A percentile compares a stretch with the other conserved stretches of the same genome.
phyloP scores from a whole-genome alignment of 2,113 vertebrate genomes.

The Platichthys flesus region DNA sequence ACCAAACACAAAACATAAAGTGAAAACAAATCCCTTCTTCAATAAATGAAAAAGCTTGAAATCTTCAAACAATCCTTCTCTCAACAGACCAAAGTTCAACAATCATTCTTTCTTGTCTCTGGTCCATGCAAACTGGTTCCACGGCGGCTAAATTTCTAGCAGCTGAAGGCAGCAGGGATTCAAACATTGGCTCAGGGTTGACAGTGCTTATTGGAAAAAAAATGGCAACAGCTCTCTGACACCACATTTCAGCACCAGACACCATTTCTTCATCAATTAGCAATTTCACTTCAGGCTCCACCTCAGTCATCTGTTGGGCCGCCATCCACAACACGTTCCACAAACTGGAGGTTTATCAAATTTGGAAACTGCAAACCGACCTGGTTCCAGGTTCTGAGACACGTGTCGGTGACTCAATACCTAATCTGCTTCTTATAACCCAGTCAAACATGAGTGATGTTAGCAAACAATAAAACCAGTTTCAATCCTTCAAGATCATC shows the following conservation, averaged over 20 bases:
- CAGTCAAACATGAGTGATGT: constrained; percentile 23
- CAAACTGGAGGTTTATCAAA: constrained; percentile 28
- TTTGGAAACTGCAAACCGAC: constrained; percentile 15
- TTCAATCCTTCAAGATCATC: constrained; percentile 9
- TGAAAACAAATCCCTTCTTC: neutral
- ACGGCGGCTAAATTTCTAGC: neutral
- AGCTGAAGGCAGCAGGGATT: constrained; percentile 8
- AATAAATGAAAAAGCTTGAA: neutral
- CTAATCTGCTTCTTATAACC: neutral
- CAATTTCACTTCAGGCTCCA: constrained; percentile 30
- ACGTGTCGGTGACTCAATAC: neutral
- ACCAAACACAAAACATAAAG: neutral
- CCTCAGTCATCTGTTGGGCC: constrained; percentile 30
- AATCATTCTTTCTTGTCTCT: constrained; percentile 8
- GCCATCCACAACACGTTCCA: constrained; percentile 20
- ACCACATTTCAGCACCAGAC: constrained; percentile 20
- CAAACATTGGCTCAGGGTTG: constrained; percentile 24
- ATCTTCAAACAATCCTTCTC: constrained; percentile 4
- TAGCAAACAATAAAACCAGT: constrained; percentile 17
- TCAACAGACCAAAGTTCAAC: constrained; percentile 13
- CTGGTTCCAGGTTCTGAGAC: constrained; percentile 9
- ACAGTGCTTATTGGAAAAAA: constrained; percentile 33
- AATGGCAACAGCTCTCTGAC: constrained; percentile 17
- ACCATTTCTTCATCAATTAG: constrained; percentile 43
- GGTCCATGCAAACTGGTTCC: constrained; percentile 14